Conservation (phyloP, 2,797 vertebrate genomes). For the Danio kyathit region DNA sequence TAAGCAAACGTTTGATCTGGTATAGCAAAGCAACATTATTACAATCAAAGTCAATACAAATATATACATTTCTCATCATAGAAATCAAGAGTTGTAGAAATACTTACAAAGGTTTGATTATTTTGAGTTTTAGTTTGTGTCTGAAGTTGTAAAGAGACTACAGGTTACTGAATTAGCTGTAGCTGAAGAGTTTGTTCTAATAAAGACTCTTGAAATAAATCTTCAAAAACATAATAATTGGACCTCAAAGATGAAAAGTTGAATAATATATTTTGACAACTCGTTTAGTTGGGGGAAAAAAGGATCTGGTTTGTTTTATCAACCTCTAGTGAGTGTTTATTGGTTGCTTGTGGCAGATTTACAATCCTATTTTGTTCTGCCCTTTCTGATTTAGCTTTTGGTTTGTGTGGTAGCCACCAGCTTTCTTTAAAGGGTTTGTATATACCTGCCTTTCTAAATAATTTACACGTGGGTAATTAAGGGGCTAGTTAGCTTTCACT, state of each 20-base stretch:
- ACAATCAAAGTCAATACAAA: neutral
- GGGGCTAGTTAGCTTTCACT: neutral
- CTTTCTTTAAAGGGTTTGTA: conserved; percentile 40
- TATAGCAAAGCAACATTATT: neutral
- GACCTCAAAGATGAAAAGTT: neutral
- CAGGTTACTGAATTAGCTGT: neutral
- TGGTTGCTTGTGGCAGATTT: conserved; percentile 24
- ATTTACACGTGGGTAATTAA: conserved; percentile 13
- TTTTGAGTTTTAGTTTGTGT: neutral
- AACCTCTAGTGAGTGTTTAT: neutral
- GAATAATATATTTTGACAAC: neutral
- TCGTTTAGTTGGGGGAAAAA: neutral
- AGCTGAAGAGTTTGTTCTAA: neutral
- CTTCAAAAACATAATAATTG: neutral
- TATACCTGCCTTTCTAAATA: conserved; percentile 14
- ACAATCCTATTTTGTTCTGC: conserved; percentile 20
- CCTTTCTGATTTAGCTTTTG: conserved; percentile 24
- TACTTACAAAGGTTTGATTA: neutral
- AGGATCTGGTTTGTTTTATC: neutral
- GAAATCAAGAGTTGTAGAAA: neutral
- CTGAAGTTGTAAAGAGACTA: neutral
- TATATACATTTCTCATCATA: neutral
- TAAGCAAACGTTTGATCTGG: conserved; percentile 63
- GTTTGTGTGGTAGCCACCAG: conserved; percentile 26
- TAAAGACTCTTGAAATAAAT: neutral